Evolutionary conservation across 2,113 vertebrate genomes (phyloP).

Genomic region (Lucifuga dentata): DNA sequence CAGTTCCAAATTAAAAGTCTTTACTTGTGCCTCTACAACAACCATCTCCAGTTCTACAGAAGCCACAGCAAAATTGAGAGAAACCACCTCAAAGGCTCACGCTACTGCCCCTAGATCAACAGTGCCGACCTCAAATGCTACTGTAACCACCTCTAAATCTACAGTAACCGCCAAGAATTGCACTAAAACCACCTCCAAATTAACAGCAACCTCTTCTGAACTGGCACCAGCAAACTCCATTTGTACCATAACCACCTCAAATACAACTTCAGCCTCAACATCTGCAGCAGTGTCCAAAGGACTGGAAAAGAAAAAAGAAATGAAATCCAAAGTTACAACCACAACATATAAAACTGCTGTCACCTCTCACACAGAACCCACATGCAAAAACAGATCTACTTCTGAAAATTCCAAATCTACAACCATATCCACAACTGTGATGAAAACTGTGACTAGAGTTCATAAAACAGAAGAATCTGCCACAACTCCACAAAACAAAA

Average conservation of each 20-base stretch:
- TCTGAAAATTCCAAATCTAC: neutral
- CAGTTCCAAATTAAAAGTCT: too few relatives aligned
- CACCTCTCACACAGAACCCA: neutral
- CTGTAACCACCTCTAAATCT: neutral
- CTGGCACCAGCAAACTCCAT: neutral
- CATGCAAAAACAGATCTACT: neutral
- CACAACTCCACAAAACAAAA: neutral
- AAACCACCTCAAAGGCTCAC: too few relatives aligned
- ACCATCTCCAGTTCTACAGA: neutral
- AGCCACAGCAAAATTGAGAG: neutral
- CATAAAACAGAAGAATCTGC: neutral
- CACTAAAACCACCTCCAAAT: neutral
- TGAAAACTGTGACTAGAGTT: neutral
- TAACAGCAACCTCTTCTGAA: neutral
- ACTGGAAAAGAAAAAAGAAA: neutral
- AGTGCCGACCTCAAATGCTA: too few relatives aligned
- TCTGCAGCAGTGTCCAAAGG: neutral
- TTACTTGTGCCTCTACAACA: neutral
- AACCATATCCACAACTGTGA: neutral
- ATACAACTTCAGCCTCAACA: neutral
- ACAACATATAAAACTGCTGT: neutral
- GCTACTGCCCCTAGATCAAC: too few relatives aligned
- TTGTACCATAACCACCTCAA: neutral
- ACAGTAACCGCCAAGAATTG: too few relatives aligned
- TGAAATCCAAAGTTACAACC: neutral